Evolutionary conservation across 2,888 invertebrate species (phyloP), one percentile per base, ranked within the genome.

Genomic region (Schrankia costaestrigalis): DNA sequence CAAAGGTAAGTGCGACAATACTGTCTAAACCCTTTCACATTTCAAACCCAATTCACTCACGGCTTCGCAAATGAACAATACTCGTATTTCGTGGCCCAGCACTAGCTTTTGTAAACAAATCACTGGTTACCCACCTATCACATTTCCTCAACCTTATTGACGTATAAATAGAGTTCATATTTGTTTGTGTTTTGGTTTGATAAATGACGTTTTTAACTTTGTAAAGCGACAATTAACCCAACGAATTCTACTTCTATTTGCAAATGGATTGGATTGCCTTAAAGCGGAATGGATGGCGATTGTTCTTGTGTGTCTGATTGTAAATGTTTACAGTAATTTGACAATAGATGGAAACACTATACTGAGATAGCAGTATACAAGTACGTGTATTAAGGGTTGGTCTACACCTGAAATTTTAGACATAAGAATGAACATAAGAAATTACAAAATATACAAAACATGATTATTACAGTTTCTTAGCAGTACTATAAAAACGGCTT

Each of bases 251-350:
- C 63, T 71, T 71, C 69, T 72, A 74, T 77, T 74, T 73, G 75
- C 78, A 83, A 84, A 84, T 84, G 84, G 83, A 84, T 83, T 82
- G 81, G 82, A 75, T 80, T 75, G 81, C 69, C 69, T 75, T 71
- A 64, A 65, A 76, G 73, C 67, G 63, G 51, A 68, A 71, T 71
- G 59, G 63, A 68, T 66, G 53, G 52, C 58, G 53, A 75, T 73
- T 76, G 73, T 72, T 72, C 70, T 69, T 65, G 52, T 45, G 35
- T 40, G 59, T 53, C 56, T 60, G 54, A 61, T 57, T 56, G 56
- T 51, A 27, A 48, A 49, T 52, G 56, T 57, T 61, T 62, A 61
- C 56, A 51, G 54, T 59, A 49, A 63, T 69, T 62, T 56, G 56
- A 64, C 59, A 62, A 63, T 59, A 61, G 53, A 39, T 50, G 34